phyloP scores from a whole-genome alignment of 2,888 invertebrate genomes.

The Psylliodes chrysocephalus region DNA sequence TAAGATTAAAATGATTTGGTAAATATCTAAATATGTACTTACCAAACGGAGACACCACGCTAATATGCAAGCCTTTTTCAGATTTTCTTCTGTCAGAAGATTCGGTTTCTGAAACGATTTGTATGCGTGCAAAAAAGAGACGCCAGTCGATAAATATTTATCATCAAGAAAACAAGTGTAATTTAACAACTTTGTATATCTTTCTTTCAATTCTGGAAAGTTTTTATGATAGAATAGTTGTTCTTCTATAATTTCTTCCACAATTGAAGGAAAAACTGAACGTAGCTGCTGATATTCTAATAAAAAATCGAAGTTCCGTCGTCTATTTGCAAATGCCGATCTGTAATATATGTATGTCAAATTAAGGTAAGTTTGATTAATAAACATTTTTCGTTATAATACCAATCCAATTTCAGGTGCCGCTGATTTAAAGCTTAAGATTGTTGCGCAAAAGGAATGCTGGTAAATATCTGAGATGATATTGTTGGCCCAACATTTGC shows the following conservation, averaged over 20 bases:
- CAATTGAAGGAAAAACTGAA: not conserved
- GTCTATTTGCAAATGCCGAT: not conserved
- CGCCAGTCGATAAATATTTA: not conserved
- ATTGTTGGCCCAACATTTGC: no score
- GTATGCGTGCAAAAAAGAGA: slow-evolving; percentile 3
- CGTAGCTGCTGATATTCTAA: not conserved
- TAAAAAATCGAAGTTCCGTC: not conserved
- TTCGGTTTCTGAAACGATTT: slow-evolving; percentile 9
- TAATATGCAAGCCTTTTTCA: slow-evolving; percentile 8
- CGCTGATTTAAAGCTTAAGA: no score
- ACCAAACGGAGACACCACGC: slow-evolving; percentile 15
- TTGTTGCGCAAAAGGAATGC: no score
- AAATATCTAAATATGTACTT: not conserved
- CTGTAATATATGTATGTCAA: no score
- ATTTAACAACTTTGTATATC: slow-evolving; percentile 1
- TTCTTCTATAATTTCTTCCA: not conserved
- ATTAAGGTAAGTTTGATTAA: no score
- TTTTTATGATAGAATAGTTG: not conserved
- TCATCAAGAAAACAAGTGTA: not conserved
- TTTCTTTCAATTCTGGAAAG: not conserved
- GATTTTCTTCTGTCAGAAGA: not conserved
- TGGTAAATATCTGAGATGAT: no score
- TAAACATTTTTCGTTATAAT: no score
- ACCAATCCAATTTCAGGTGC: no score
- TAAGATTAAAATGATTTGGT: not conserved